A percentile compares a stretch with the other conserved stretches of the same genome.
phyloP scores from a whole-genome alignment of 2,888 invertebrate species.

The Ochropacha duplaris region DNA sequence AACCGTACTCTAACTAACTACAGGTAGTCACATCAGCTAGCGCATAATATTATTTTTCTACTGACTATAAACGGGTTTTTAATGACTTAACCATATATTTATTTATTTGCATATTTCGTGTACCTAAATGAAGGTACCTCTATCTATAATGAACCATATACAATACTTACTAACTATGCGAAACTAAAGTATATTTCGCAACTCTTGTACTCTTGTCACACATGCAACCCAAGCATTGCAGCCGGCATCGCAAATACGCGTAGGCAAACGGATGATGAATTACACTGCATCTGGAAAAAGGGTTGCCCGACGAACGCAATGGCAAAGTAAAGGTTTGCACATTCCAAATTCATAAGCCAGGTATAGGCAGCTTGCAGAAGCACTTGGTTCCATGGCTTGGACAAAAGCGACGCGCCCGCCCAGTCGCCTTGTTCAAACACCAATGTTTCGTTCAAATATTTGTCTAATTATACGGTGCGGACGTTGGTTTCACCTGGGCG shows the following conservation, averaged over 20 bases:
- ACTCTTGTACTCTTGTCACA: background rate
- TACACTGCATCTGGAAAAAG: constrained; percentile 23
- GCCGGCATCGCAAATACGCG: constrained; percentile 7
- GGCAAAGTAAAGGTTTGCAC: constrained; percentile 41
- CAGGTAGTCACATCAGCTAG: too few species aligned
- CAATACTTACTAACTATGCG: too few species aligned
- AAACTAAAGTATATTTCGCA: background rate
- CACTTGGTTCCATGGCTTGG: constrained; percentile 21
- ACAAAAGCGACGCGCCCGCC: constrained; percentile 51
- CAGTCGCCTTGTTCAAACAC: constrained; percentile 54
- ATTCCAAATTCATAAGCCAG: constrained; percentile 67
- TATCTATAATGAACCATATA: too few species aligned
- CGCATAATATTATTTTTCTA: too few species aligned
- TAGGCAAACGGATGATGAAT: constrained; percentile 29
- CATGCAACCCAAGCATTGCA: constrained; percentile 8
- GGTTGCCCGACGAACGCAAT: constrained; percentile 20
- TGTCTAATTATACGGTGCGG: constrained; percentile 59
- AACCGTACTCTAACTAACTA: too few species aligned
- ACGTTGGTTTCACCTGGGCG: constrained; percentile 30
- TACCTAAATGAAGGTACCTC: too few species aligned
- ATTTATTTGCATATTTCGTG: too few species aligned
- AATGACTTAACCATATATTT: too few species aligned
- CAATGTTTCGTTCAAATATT: constrained; percentile 65
- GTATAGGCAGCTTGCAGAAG: constrained; percentile 27
- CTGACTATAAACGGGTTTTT: too few species aligned